phyloP scores from a whole-genome alignment of 2,113 vertebrate genomes.

The Epinephelus moara region DNA sequence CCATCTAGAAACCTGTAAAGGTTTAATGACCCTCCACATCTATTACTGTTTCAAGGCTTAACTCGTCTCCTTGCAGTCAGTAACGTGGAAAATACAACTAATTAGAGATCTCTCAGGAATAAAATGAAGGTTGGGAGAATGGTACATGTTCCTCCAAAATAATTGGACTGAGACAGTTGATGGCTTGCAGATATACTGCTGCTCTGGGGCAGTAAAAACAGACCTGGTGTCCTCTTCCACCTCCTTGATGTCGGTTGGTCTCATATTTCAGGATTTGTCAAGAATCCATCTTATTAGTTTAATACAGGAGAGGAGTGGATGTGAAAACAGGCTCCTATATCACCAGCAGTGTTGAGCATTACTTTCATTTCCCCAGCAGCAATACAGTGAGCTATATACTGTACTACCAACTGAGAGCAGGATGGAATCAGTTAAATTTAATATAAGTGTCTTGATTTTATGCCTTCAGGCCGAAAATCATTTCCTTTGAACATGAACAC shows the following conservation, averaged over 20 bases:
- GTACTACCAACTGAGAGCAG: not conserved
- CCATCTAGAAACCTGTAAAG: constrained; percentile 39
- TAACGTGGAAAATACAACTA: constrained; percentile 49
- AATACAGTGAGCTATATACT: not conserved
- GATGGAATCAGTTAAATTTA: not conserved
- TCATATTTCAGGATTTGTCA: constrained; percentile 29
- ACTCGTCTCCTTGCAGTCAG: constrained; percentile 31
- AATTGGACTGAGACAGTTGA: constrained; percentile 56
- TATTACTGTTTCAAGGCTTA: constrained; percentile 36
- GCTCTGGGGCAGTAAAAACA: constrained; percentile 17
- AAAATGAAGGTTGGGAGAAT: constrained; percentile 52
- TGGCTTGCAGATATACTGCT: constrained; percentile 33
- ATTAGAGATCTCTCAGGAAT: constrained; percentile 66
- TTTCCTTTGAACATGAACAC: not conserved
- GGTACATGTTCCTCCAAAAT: constrained; percentile 60
- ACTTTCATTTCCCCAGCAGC: not conserved
- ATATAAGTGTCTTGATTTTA: not conserved
- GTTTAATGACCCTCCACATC: constrained; percentile 50
- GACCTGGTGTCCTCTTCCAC: not conserved
- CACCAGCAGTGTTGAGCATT: not conserved
- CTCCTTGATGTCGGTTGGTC: not conserved
- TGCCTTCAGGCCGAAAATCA: not conserved
- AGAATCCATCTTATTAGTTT: constrained; percentile 9
- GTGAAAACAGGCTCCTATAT: not conserved
- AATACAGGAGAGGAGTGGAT: not conserved